Base-by-base conservation (phyloP, 1,140 invertebrate genomes). In the Caenorhabditis briggsae region DNA sequence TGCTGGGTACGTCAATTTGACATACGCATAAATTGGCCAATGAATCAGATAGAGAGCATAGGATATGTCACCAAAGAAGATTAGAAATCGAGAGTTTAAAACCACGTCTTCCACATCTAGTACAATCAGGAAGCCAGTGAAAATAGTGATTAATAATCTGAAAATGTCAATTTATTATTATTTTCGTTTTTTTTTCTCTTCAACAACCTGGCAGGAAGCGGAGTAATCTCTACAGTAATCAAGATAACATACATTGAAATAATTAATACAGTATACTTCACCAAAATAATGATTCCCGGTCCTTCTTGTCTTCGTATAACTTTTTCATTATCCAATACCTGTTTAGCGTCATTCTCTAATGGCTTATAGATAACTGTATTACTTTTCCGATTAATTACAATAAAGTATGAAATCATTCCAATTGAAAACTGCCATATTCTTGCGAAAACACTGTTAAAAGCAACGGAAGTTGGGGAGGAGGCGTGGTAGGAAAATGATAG, bases 1-100 rank as follows among this genome's bases (percentile, higher is more conserved):
- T 18, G 7, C 33, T 46, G 8, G 8, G 3, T 25, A 43, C 3
- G n/a, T 23, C 41, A 70, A 18, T 8, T 46, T 70, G 41, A 46
- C 14, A 70, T 70, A 70, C 1, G 64, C 64, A 70, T 70, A 70
- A 14, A 70, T 46, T 46, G 64, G 64, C 64, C 64, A 70, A 41
- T 70, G 64, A 70, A 70, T 46, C 9, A 70, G 59, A 25, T 61
- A 61, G 2, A 61, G 59, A 33, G 59, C 20, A 61, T 61, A 61
- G 20, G 59, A 61, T 16, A 70, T 46, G 18, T 70, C 18, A n/a
- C 64, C 64, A 2, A 70, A 16, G 16, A 43, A 70, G 9, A 70
- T 46, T 16, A 70, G 6, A 18, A 70, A 0, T 18, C 41, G 33
- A n/a, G 64, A 70, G 18, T 70, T 70, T 18, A 70, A 46, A 18